Conservation (phyloP, 2,113 vertebrate genomes). For the Acanthochromis polyacanthus region DNA sequence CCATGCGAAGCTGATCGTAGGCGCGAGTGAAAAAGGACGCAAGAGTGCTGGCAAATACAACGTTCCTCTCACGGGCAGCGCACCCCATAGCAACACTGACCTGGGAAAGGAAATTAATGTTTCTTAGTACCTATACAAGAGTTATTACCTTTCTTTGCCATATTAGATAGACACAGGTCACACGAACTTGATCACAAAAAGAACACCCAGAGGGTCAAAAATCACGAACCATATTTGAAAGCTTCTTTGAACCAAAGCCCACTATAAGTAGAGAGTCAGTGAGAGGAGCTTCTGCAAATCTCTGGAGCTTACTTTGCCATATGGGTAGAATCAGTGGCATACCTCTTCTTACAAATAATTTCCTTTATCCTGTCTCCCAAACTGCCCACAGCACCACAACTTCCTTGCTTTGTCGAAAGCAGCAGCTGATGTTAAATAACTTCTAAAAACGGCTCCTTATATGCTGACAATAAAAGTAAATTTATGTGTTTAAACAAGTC, state of each 20-base stretch:
- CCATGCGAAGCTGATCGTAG: conserved; percentile 95
- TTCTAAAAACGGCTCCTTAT: not conserved
- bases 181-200: not conserved
- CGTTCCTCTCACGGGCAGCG: conserved; percentile 89
- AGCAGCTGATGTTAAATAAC: not conserved
- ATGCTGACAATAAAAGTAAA: not conserved
- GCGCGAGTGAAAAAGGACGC: conserved; percentile 93
- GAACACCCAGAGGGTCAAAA: conserved; percentile 32
- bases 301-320: conserved; percentile 54
- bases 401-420: conserved; percentile 27
- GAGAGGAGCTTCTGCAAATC: conserved; percentile 37
- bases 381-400: conserved; percentile 15
- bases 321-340: conserved; percentile 64
- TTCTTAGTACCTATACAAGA: conserved; percentile 17
- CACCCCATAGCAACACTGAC: conserved; percentile 93
- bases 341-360: conserved; percentile 63
- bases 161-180: conserved; percentile 2
- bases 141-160: not conserved
- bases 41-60: conserved; percentile 93
- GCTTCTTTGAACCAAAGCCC: conserved; percentile 46
- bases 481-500: not conserved
- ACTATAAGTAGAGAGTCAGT: conserved; percentile 11
- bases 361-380: conserved; percentile 59
- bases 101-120: conserved; percentile 68
- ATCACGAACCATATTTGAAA: conserved; percentile 23